Evolutionary conservation across 2,797 vertebrate species (phyloP).

Genomic region (Toxotes lorentzi): DNA sequence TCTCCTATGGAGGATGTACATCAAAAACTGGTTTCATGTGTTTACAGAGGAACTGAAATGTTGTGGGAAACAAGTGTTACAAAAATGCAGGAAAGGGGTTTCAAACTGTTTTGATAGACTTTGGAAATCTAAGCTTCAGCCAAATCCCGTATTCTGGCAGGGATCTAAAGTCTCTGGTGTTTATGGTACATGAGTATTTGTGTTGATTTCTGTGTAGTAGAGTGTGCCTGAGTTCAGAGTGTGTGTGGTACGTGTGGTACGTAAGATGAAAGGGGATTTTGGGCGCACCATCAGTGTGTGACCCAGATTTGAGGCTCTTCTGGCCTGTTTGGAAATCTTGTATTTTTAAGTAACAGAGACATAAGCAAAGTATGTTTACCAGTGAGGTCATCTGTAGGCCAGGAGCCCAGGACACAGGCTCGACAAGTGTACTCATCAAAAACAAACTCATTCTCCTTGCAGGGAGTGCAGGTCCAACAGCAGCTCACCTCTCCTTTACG

Average conservation of each 20-base stretch:
- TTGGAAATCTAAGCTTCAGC: slow-evolving; percentile 37
- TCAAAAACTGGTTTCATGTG: not conserved
- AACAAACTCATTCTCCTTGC: slow-evolving; percentile 98
- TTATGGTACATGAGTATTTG: slow-evolving; percentile 19
- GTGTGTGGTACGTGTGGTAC: not conserved
- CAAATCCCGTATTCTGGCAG: slow-evolving; percentile 48
- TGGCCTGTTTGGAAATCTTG: slow-evolving; percentile 6
- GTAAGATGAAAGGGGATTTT: slow-evolving; percentile 39
- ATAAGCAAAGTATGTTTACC: slow-evolving; percentile 83
- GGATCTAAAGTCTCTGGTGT: slow-evolving; percentile 32
- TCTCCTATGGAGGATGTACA: not conserved
- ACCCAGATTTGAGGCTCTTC: slow-evolving; percentile 49
- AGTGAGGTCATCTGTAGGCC: slow-evolving; percentile 95
- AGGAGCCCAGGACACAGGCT: slow-evolving; percentile 93
- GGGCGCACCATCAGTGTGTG: slow-evolving; percentile 17
- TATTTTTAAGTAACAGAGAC: slow-evolving; percentile 12
- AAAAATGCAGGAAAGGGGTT: not conserved
- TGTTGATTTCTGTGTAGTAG: slow-evolving; percentile 19
- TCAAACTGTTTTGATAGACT: slow-evolving; percentile 19
- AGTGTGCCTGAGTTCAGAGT: slow-evolving; percentile 2
- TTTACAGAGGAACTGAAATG: slow-evolving; percentile 8
- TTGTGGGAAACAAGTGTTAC: slow-evolving; percentile 8
- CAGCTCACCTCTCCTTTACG: slow-evolving; percentile 99
- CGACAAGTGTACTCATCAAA: slow-evolving; percentile 98
- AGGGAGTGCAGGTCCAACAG: slow-evolving; percentile 98